Percentiles rank a stretch among this genome's conserved stretches.
Evolutionary conservation across 2,797 vertebrate species (phyloP).

Genomic region (Ctenochaetus hawaiiensis): DNA sequence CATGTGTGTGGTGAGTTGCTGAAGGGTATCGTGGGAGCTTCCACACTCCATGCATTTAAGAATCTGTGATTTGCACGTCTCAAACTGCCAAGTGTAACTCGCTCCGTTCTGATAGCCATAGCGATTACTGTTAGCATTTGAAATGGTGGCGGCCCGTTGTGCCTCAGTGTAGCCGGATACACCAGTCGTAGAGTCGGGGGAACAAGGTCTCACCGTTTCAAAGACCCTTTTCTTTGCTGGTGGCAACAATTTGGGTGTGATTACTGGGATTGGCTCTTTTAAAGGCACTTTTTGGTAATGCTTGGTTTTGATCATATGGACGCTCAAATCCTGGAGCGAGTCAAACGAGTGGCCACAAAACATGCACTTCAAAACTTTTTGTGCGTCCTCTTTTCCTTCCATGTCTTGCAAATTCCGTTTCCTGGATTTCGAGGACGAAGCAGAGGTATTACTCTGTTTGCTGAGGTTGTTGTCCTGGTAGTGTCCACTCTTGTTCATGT

Average conservation of each 20-base stretch:
- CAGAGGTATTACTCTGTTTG: slow-evolving; percentile 91
- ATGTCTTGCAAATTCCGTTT: slow-evolving; percentile 97
- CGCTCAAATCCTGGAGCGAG: slow-evolving; percentile 97
- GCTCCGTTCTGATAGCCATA: slow-evolving; percentile 98
- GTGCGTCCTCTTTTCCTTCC: slow-evolving; percentile 97
- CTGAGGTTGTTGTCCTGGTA: slow-evolving; percentile 98
- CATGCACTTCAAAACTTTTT: slow-evolving; percentile 99
- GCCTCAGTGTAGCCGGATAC: slow-evolving; percentile 89
- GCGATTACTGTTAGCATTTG: slow-evolving; percentile 92
- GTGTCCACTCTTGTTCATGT: slow-evolving; percentile 98
- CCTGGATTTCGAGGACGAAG: slow-evolving; percentile 93
- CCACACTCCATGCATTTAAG: slow-evolving; percentile 99
- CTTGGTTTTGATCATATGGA: slow-evolving; percentile 99
- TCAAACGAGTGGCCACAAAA: slow-evolving; percentile 99
- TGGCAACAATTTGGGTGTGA: slow-evolving; percentile 94
- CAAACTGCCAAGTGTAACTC: slow-evolving; percentile 99
- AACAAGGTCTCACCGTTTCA: slow-evolving; percentile 94
- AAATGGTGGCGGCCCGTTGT: slow-evolving; percentile 86
- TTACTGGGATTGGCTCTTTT: slow-evolving; percentile 97
- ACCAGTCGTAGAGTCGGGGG: slow-evolving; percentile 96
- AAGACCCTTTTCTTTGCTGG: slow-evolving; percentile 96
- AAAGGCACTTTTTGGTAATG: slow-evolving; percentile 99
- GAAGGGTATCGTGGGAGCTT: slow-evolving; percentile 96
- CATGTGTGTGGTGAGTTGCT: slow-evolving; percentile 99
- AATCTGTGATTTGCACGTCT: slow-evolving; percentile 99